Percentiles rank a stretch among this genome's conserved stretches.
phyloP scores from a whole-genome alignment of 30 jellyfish, hydroid and myxozoan genomes.

The Rhopilema esculentum region DNA sequence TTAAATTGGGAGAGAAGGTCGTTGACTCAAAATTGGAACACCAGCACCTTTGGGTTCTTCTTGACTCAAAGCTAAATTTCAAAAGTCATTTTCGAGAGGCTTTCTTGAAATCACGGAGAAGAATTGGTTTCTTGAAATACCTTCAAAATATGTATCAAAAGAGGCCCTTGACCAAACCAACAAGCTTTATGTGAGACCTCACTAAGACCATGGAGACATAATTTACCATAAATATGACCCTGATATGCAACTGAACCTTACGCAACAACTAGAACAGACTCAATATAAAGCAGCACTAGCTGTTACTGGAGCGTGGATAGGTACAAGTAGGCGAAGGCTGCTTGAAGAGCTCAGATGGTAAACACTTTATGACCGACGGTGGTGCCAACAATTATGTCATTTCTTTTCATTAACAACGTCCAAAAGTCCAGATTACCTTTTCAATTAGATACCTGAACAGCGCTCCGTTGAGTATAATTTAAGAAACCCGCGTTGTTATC shows the following conservation, averaged over 20 bases:
- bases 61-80: conserved; percentile 18
- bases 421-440: conserved; percentile 38
- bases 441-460: conserved; percentile 24
- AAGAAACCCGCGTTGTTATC: conserved; percentile 33
- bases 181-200: conserved; percentile 6
- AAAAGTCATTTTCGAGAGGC: conserved; percentile 29
- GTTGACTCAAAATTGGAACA: conserved; percentile 14
- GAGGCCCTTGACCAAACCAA: conserved; percentile 55
- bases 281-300: conserved; percentile 38
- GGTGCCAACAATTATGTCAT: conserved; percentile 39
- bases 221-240: conserved; percentile 54
- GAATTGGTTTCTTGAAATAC: conserved; percentile 21
- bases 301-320: too few species aligned
- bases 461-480: conserved; percentile 14
- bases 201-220: conserved; percentile 12
- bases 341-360: conserved; percentile 52
- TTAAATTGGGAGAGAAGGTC: conserved; percentile 25
- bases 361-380: conserved; percentile 26
- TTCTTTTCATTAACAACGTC: conserved; percentile 23
- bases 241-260: conserved; percentile 3
- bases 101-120: conserved; percentile 12
- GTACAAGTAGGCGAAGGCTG: conserved; percentile 37
- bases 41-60: conserved; percentile 25
- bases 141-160: conserved; percentile 44
- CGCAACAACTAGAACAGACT: conserved; percentile 27